phyloP scores from a whole-genome alignment of 2,888 invertebrate species.

The Junonia oenone region DNA sequence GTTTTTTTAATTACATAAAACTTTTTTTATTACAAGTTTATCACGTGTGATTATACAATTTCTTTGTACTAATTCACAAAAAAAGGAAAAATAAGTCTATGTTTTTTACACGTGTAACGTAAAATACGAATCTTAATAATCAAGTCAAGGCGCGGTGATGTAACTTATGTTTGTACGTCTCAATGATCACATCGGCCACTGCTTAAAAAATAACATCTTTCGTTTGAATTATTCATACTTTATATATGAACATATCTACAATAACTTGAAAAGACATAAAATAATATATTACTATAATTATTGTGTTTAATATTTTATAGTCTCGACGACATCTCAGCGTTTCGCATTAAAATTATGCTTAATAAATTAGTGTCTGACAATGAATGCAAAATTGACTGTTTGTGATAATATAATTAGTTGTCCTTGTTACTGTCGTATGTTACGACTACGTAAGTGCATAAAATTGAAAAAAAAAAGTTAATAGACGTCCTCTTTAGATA shows the following conservation, averaged over 20 bases:
- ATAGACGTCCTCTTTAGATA: too few species aligned
- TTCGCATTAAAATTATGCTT: too few species aligned
- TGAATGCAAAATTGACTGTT: too few species aligned
- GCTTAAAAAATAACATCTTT: background rate
- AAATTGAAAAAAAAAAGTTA: too few species aligned
- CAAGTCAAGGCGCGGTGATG: constrained; percentile 24
- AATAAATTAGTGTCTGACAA: too few species aligned
- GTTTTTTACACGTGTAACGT: constrained; percentile 1
- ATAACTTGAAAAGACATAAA: background rate
- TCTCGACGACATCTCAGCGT: too few species aligned
- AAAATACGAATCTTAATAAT: constrained; percentile 3
- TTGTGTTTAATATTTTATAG: too few species aligned
- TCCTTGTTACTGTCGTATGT: too few species aligned
- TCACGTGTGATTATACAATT: background rate
- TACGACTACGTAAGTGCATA: too few species aligned
- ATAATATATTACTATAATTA: background rate
- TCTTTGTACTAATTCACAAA: too few species aligned
- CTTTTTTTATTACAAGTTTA: background rate
- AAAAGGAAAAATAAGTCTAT: background rate
- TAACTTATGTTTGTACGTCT: constrained; percentile 19
- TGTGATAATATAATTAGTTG: too few species aligned
- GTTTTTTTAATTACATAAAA: background rate
- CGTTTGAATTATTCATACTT: constrained; percentile 1
- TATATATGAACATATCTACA: background rate
- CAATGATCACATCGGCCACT: constrained; percentile 2